phyloP scores from a whole-genome alignment of 2,888 invertebrate species.

The Dorcus parallelipipedus region DNA sequence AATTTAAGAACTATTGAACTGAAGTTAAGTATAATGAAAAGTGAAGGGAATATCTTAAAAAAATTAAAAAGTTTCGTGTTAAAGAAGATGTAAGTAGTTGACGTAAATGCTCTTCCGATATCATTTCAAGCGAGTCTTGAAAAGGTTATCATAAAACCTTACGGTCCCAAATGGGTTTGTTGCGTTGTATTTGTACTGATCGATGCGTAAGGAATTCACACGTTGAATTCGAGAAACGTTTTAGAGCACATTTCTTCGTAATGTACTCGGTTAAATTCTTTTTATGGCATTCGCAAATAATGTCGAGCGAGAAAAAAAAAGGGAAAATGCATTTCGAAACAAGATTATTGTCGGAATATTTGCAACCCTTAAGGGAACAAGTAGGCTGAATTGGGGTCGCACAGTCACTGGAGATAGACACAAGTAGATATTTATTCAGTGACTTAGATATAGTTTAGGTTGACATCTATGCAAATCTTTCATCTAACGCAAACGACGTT shows the following conservation, averaged over 20 bases:
- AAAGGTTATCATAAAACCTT: too few relatives aligned
- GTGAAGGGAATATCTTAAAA: too few relatives aligned
- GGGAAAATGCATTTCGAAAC: not conserved
- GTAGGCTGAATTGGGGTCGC: conserved; percentile 28
- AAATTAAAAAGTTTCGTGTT: too few relatives aligned
- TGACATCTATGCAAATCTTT: conserved; percentile 8
- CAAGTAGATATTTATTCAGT: conserved; percentile 20
- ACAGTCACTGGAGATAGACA: conserved; percentile 23
- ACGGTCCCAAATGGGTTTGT: too few relatives aligned
- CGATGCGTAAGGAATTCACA: not conserved
- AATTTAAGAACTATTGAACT: too few relatives aligned
- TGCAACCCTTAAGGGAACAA: conserved; percentile 21
- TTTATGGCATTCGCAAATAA: not conserved
- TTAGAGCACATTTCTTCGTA: not conserved
- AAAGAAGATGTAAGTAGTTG: too few relatives aligned
- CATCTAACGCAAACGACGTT: too few relatives aligned
- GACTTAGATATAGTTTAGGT: conserved; percentile 14
- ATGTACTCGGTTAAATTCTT: not conserved
- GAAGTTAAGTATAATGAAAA: too few relatives aligned
- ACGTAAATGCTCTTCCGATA: too few relatives aligned
- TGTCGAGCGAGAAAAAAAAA: too few relatives aligned
- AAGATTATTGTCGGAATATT: too few relatives aligned
- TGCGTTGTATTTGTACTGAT: not conserved
- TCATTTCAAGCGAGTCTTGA: too few relatives aligned
- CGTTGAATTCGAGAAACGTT: not conserved